phyloP scores from a whole-genome alignment of 2,113 vertebrate genomes.

The Silurus glanis region DNA sequence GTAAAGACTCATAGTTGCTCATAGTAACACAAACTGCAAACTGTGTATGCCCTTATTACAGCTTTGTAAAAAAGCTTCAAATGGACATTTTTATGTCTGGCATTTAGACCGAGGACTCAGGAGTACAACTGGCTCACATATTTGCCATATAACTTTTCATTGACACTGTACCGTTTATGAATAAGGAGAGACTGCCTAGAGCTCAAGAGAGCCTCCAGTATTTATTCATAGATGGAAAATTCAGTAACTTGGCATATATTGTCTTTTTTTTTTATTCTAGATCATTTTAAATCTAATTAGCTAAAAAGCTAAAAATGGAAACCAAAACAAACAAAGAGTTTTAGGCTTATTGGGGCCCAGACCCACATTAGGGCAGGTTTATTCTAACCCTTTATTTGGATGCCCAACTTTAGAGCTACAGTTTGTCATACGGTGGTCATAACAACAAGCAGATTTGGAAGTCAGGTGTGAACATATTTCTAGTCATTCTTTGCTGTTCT shows the following conservation, averaged over 20 bases:
- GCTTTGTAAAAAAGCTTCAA: not conserved
- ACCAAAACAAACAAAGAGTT: conserved; percentile 9
- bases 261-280: too few species aligned
- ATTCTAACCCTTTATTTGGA: not conserved
- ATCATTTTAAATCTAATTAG: conserved; percentile 24
- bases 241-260: not conserved
- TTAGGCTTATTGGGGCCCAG: not conserved
- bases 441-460: not conserved
- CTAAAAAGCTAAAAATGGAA: not conserved
- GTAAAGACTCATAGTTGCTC: not conserved
- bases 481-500: not conserved
- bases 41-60: not conserved
- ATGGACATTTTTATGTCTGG: conserved; percentile 13
- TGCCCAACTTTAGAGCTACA: not conserved
- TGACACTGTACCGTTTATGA: not conserved
- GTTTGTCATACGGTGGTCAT: not conserved
- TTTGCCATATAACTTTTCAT: not conserved
- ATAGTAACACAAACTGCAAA: not conserved
- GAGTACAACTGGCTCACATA: not conserved
- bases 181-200: not conserved
- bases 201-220: not conserved
- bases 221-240: conserved; percentile 16
- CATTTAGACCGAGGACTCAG: not conserved
- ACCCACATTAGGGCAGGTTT: not conserved
- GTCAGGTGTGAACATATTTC: not conserved